Base-by-base conservation (phyloP, 2,113 vertebrate genomes). In the Corythoichthys haematopterus region DNA sequence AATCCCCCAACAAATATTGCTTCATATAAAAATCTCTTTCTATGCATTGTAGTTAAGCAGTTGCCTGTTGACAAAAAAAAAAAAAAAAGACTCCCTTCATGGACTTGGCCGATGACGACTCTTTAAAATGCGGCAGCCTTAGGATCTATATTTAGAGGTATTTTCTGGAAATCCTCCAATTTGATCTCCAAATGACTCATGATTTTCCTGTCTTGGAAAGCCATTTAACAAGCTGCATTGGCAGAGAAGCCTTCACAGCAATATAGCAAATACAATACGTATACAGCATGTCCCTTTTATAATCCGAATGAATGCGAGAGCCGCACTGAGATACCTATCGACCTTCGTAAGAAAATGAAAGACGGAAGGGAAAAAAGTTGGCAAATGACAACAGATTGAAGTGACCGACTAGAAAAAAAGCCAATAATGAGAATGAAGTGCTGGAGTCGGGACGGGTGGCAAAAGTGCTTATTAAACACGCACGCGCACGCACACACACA, bases 281-380 rank as follows among this genome's bases (percentile, higher is more conserved):
- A 28, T 48, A 48, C 47, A 15, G 47, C 15, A 15, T 13, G 10
- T 13, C 2, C 13, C 47, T 14, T 14, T 48, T 65, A 61, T 74
- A 64, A 78, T 80, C 66, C 66, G 70, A 72, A 56, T 53, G 73
- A 76, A 66, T 66, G 68, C 59, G 55, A 28, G 66, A 66, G 72
- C 51, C 68, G 64, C 65, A 51, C 16, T 60, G 20, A 79, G 37
- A 75, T 67, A 57, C 20, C 52, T 65, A 65, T 79, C 64, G 68
- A 61, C 55, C 67, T 60, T 43, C 45, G 56, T 7, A 4, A 61
- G 64, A 70, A 60, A 66, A 71, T 35, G 45, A 65, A 57, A 66
- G 11, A 33, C 6, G 11, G 69, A 43, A 66, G 53, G 64, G 35
- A 57, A 28, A 50, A 79, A n/a, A 33, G 3, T 28, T 28, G 28